Evolutionary conservation across 2,797 vertebrate species (phyloP).

Genomic region (Coluber constrictor): DNA sequence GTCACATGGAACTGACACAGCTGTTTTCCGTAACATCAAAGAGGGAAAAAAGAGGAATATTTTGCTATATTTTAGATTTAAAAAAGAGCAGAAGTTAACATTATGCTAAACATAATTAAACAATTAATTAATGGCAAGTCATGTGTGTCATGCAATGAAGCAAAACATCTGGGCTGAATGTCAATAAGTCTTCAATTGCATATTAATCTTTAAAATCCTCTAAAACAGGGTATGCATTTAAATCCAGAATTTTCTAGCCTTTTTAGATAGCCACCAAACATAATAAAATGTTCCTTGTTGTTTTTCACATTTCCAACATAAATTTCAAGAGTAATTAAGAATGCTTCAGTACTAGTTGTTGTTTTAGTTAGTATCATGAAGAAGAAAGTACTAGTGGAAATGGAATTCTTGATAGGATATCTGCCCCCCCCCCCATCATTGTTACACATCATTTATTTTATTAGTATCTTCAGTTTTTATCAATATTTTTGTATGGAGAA

Average conservation of each 20-base stretch:
- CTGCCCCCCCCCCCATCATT: background rate
- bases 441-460: background rate
- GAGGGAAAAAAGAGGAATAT: constrained; percentile 55
- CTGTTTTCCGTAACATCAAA: constrained; percentile 60
- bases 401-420: background rate
- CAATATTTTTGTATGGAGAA: background rate
- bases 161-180: constrained; percentile 54
- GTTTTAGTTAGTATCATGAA: background rate
- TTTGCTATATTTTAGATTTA: constrained; percentile 53
- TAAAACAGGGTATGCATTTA: background rate
- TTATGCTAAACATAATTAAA: constrained; percentile 63
- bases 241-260: background rate
- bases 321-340: background rate
- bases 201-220: background rate
- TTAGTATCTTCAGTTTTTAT: background rate
- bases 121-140: constrained; percentile 56
- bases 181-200: constrained; percentile 20
- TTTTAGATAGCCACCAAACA: background rate
- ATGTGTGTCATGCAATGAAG: constrained; percentile 56
- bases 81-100: constrained; percentile 46
- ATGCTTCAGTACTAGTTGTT: background rate
- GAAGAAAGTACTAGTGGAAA: background rate
- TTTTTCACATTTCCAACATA: background rate
- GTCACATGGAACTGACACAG: constrained; percentile 62
- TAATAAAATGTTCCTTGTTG: background rate